Evolutionary conservation across 2,888 invertebrate species (phyloP).

Genomic region (Salpingus planirostris): DNA sequence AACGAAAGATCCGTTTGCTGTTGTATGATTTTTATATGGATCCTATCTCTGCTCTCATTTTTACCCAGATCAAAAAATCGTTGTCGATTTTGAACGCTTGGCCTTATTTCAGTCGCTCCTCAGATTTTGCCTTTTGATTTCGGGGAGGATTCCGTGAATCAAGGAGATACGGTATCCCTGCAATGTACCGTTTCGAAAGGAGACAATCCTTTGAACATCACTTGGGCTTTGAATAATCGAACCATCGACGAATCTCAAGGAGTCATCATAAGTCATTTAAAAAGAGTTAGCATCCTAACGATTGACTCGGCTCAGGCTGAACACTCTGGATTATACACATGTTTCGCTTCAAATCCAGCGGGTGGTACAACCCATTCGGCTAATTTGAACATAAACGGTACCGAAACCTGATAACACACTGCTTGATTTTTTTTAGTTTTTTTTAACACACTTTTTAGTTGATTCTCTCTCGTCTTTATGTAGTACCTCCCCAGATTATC

Average conservation of each 20-base stretch:
- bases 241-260: conserved; percentile 22
- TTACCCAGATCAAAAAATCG: conserved; percentile 9
- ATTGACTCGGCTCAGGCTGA: conserved; percentile 45
- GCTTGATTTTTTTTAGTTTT: not conserved
- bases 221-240: conserved; percentile 57
- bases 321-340: conserved; percentile 47
- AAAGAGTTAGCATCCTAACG: conserved; percentile 44
- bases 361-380: conserved; percentile 54
- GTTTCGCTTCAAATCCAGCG: conserved; percentile 48
- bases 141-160: conserved; percentile 53
- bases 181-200: conserved; percentile 62
- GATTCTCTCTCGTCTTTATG: not conserved
- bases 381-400: conserved; percentile 60
- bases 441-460: not conserved
- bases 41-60: conserved; percentile 3
- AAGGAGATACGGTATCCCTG: conserved; percentile 58
- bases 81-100: conserved; percentile 42
- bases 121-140: conserved; percentile 40
- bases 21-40: conserved; percentile 2
- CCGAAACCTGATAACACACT: conserved; percentile 5
- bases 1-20: no score
- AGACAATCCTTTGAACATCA: conserved; percentile 57
- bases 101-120: conserved; percentile 38
- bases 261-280: conserved; percentile 15
- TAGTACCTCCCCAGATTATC: conserved; percentile 33